These are phyloP conservation scores for Prionailurus viverrinus DNA, from an alignment of 2,113 vertebrate genomes.

Conservation along the genomic window DNA sequence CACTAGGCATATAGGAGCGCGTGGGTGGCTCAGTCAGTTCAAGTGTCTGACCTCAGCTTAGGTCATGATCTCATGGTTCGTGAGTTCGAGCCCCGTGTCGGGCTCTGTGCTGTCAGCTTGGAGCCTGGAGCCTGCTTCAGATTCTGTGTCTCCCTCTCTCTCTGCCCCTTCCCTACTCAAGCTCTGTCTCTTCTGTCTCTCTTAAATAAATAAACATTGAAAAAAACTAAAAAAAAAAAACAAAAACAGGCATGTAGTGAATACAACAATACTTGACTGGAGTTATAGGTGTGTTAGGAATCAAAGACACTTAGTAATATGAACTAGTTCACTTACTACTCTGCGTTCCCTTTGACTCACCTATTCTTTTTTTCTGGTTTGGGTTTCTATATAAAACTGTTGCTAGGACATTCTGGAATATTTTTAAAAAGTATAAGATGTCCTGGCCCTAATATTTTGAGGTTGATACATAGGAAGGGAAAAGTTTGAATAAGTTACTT, in stretches of 20 bases:
- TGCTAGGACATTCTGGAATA: background rate
- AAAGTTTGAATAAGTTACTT: background rate
- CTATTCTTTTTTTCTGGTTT: background rate
- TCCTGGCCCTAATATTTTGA: background rate
- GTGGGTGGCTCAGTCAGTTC: no score
- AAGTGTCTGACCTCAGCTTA: no score
- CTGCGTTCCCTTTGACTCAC: background rate
- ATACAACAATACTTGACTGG: background rate
- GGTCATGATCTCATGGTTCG: no score
- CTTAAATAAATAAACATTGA: no score
- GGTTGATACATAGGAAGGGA: background rate
- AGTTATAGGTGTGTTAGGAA: constrained; percentile 16
- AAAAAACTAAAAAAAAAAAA: no score
- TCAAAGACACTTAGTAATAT: background rate
- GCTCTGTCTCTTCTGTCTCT: no score
- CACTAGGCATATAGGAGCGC: background rate
- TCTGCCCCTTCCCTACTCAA: no score
- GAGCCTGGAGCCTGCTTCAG: no score
- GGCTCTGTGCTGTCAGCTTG: no score
- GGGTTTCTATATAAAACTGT: background rate
- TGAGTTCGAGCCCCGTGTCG: no score
- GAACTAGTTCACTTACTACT: background rate
- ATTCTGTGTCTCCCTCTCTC: no score
- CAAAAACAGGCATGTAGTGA: background rate
- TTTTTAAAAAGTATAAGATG: background rate